A percentile compares a stretch with the other conserved stretches of the same genome.
Evolutionary conservation across 2,888 invertebrate species (phyloP).

Genomic region (Campopleginae sp.): DNA sequence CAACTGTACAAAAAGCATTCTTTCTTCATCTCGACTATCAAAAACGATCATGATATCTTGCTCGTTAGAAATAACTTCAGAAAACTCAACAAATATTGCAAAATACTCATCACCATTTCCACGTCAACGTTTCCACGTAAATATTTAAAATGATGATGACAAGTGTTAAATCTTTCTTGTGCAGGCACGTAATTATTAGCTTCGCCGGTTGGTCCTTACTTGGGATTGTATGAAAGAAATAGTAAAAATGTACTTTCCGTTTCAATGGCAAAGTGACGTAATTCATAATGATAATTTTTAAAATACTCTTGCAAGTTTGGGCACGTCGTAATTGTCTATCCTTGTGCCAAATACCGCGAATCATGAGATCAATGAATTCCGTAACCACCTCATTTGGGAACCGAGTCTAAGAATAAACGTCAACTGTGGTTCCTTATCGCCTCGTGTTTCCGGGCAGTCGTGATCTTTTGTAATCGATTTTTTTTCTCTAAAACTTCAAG

Average conservation of each 20-base stretch:
- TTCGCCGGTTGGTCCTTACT: not conserved
- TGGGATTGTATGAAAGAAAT: not conserved
- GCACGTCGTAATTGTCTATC: not conserved
- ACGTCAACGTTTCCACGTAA: too few relatives aligned
- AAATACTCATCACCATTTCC: conserved; percentile 68
- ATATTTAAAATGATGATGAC: not conserved
- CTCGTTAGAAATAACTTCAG: not conserved
- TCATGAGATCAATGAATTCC: not conserved
- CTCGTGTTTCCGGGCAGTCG: not conserved
- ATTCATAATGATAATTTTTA: not conserved
- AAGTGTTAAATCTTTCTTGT: not conserved
- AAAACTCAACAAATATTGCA: not conserved
- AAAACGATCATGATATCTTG: not conserved
- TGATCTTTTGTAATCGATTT: not conserved
- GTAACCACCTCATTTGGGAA: not conserved
- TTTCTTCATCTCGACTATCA: not conserved
- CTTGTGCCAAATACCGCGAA: not conserved
- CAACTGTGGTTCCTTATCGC: not conserved
- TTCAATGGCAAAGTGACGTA: not conserved
- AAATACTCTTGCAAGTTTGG: not conserved
- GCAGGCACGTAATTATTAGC: not conserved
- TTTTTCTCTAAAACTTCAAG: not conserved
- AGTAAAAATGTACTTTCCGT: not conserved
- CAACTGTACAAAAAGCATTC: conserved; percentile 68
- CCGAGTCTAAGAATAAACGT: not conserved